phyloP scores from a whole-genome alignment of 2,797 vertebrate genomes.

The Microchirus variegatus region DNA sequence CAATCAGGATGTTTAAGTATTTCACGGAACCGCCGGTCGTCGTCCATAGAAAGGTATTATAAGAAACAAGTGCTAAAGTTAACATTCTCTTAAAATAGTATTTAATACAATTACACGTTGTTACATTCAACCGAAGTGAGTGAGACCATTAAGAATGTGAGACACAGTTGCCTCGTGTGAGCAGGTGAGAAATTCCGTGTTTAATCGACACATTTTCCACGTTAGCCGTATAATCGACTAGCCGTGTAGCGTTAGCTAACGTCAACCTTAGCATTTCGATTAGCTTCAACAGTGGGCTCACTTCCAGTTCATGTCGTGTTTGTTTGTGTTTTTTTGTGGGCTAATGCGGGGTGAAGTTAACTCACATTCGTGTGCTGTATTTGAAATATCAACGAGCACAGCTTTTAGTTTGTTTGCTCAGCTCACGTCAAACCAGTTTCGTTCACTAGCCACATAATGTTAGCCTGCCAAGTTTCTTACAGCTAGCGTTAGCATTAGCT shows the following conservation, averaged over 20 bases:
- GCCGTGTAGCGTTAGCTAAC: constrained; percentile 42
- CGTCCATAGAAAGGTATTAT: too few relatives aligned
- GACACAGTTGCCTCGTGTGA: fast-evolving
- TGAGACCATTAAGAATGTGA: background rate
- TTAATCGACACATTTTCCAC: constrained; percentile 7
- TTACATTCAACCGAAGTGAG: too few relatives aligned
- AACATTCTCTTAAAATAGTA: background rate
- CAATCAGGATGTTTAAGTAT: too few relatives aligned
- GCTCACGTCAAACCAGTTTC: background rate
- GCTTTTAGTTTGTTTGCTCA: background rate
- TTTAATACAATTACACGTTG: too few relatives aligned
- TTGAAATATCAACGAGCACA: too few relatives aligned
- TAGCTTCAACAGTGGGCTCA: background rate
- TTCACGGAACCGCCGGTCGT: background rate
- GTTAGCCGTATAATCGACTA: constrained; percentile 24
- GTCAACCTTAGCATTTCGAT: constrained; percentile 25
- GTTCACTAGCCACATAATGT: constrained; percentile 16
- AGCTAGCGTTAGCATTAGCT: constrained; percentile 70
- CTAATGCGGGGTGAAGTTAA: fast-evolving
- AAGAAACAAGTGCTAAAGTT: background rate
- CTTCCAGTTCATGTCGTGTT: background rate
- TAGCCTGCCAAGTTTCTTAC: constrained; percentile 56
- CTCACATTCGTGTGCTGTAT: fast-evolving
- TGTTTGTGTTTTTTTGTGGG: fast-evolving
- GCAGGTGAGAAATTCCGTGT: background rate